phyloP scores from a whole-genome alignment of 2,113 vertebrate genomes.

The Siphamia tubifer region DNA sequence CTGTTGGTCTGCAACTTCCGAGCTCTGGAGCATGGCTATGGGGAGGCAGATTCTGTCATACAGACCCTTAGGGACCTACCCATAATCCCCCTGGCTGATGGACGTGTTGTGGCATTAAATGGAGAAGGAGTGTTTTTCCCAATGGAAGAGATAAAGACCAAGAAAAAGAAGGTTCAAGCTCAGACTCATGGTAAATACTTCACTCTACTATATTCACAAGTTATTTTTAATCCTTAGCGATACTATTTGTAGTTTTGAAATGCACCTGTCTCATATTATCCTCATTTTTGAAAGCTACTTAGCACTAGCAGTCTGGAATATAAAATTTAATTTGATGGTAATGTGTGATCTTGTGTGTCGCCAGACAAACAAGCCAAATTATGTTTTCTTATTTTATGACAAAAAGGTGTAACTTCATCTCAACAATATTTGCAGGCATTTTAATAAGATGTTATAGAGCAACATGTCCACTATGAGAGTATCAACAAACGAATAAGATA shows the following conservation, averaged over 20 bases:
- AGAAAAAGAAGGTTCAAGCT: constrained; percentile 42
- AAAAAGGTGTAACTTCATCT: too few species aligned
- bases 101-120: constrained; percentile 72
- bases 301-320: too few species aligned
- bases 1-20: constrained; percentile 82
- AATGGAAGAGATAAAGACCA: constrained; percentile 57
- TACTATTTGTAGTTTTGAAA: too few species aligned
- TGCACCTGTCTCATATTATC: too few species aligned
- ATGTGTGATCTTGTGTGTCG: too few species aligned
- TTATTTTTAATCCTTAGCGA: background rate
- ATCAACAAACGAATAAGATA: background rate
- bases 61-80: constrained; percentile 74
- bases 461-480: background rate
- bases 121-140: constrained; percentile 78
- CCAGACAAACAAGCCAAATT: too few species aligned
- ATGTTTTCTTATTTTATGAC: too few species aligned
- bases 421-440: too few species aligned
- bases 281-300: too few species aligned
- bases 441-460: too few species aligned
- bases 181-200: constrained; percentile 70
- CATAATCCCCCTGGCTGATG: constrained; percentile 81
- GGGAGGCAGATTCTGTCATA: constrained; percentile 67
- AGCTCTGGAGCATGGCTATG: constrained; percentile 79
- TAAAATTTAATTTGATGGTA: too few species aligned
- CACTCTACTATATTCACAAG: background rate